phyloP scores from a whole-genome alignment of 2,888 invertebrate genomes.

The Drosophila quinaria region DNA sequence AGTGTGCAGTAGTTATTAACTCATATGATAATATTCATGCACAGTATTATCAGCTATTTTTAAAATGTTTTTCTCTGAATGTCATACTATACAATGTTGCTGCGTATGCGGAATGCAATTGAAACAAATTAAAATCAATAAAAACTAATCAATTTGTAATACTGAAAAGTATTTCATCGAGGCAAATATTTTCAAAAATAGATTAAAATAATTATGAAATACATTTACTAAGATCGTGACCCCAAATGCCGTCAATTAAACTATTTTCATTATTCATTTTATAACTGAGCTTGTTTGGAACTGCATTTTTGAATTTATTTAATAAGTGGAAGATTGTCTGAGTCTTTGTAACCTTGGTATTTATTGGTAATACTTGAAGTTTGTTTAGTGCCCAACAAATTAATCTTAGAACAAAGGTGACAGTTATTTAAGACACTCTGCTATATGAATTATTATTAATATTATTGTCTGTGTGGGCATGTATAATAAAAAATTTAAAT shows the following conservation, averaged over 20 bases:
- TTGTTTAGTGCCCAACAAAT: neutral
- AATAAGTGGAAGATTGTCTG: neutral
- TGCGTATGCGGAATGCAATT: conserved; percentile 21
- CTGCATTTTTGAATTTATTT: neutral
- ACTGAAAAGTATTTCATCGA: neutral
- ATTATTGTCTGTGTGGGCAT: neutral
- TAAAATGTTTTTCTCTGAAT: neutral
- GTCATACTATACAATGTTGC: conserved; percentile 1
- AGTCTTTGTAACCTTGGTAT: conserved; percentile 12
- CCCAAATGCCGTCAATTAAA: neutral
- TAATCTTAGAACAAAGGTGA: neutral
- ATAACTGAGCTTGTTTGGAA: neutral
- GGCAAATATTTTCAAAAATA: neutral
- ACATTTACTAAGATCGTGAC: neutral
- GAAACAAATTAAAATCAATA: conserved; percentile 18
- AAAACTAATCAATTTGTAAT: conserved; percentile 7
- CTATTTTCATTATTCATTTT: neutral
- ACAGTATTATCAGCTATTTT: neutral
- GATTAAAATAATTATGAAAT: neutral
- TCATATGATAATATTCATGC: conserved; percentile 10
- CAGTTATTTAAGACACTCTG: conserved; percentile 6
- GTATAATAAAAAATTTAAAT: neutral
- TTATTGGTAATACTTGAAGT: conserved; percentile 7
- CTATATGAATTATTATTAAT: neutral
- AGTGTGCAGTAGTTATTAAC: conserved; percentile 24